Evolutionary conservation across 2,888 invertebrate species (phyloP).

Genomic region (Strigamia maritima): DNA sequence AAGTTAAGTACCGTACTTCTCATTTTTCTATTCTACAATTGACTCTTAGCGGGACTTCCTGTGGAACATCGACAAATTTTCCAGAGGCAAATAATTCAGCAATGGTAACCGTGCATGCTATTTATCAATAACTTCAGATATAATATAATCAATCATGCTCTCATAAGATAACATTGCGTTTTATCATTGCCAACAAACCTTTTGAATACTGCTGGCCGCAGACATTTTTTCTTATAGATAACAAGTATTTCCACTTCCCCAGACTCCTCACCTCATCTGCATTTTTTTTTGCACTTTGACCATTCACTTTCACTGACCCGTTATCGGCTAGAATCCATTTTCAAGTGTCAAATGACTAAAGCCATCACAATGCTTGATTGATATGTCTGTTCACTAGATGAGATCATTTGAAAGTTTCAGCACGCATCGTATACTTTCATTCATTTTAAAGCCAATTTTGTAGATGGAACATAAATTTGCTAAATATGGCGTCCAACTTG

Average conservation of each 20-base stretch:
- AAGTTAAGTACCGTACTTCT: background rate
- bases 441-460: background rate
- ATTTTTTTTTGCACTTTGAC: too few relatives aligned
- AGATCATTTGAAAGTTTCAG: background rate
- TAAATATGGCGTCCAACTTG: conserved; percentile 2
- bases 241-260: too few relatives aligned
- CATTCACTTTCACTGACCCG: too few relatives aligned
- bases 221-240: too few relatives aligned
- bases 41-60: background rate
- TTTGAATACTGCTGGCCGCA: too few relatives aligned
- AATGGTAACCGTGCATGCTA: background rate
- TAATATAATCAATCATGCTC: too few relatives aligned
- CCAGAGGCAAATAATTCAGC: background rate
- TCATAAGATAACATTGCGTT: too few relatives aligned
- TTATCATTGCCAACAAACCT: too few relatives aligned
- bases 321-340: too few relatives aligned
- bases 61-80: background rate
- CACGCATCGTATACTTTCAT: background rate
- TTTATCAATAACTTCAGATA: too few relatives aligned
- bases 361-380: background rate
- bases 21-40: background rate
- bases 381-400: background rate
- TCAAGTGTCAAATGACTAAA: too few relatives aligned
- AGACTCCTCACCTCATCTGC: too few relatives aligned
- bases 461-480: background rate